Evolutionary conservation across 2,113 vertebrate genomes (phyloP).

Genomic region (Toxotes jaculatrix): DNA sequence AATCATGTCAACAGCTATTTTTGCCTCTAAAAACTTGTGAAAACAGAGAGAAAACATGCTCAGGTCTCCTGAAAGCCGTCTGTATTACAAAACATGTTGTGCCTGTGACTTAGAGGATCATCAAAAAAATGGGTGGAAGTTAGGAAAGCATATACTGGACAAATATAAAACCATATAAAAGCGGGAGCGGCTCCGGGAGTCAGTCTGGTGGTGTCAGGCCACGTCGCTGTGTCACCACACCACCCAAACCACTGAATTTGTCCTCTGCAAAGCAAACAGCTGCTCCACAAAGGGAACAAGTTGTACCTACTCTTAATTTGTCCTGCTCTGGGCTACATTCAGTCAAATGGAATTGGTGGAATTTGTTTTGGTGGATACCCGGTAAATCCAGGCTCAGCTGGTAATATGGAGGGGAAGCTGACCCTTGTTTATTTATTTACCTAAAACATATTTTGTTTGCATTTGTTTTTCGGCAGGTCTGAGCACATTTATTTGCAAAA

Average conservation of each 20-base stretch:
- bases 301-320: neutral
- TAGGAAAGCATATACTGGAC: neutral
- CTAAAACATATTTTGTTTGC: neutral
- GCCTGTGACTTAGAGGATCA: neutral
- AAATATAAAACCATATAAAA: conserved; percentile 25
- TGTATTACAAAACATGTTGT: neutral
- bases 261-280: neutral
- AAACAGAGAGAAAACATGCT: neutral
- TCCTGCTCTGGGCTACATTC: neutral
- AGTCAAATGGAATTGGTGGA: neutral
- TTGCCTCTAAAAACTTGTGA: neutral
- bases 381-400: neutral
- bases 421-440: neutral
- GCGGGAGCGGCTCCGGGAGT: neutral
- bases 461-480: neutral
- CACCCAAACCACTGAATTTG: conserved; percentile 10
- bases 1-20: neutral
- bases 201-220: neutral
- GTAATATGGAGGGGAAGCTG: neutral
- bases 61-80: neutral
- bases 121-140: neutral
- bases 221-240: neutral
- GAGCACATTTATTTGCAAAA: neutral
- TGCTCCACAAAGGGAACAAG: neutral
- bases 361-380: neutral